phyloP scores from a whole-genome alignment of 2,113 vertebrate genomes.

The Syngnathoides biaculeatus region DNA sequence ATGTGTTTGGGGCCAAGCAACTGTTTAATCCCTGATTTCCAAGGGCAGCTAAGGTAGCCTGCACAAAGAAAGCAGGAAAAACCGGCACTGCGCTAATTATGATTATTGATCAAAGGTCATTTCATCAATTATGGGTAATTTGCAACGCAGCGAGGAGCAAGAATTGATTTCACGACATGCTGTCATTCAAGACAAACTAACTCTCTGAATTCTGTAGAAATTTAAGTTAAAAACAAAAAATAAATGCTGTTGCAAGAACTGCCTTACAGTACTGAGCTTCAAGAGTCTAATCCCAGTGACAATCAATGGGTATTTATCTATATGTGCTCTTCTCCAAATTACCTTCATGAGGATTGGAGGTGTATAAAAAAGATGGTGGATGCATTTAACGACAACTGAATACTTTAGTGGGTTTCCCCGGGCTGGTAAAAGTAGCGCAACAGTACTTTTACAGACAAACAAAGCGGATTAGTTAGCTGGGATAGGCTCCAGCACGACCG shows the following conservation, averaged over 20 bases:
- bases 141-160: background rate
- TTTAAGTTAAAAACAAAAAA: too few species aligned
- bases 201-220: background rate
- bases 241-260: too few species aligned
- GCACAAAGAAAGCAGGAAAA: background rate
- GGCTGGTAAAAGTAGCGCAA: background rate
- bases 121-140: background rate
- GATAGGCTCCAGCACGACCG: too few species aligned
- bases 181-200: background rate
- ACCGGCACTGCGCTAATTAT: background rate
- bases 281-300: too few species aligned
- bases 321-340: too few species aligned
- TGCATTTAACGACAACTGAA: background rate
- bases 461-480: background rate
- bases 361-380: too few species aligned
- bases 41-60: background rate
- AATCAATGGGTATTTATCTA: too few species aligned
- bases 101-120: background rate
- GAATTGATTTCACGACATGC: background rate
- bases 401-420: background rate
- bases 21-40: constrained; percentile 30
- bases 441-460: background rate
- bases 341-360: too few species aligned
- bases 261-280: too few species aligned
- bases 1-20: constrained; percentile 33